Conservation (phyloP, 2,113 vertebrate genomes). For the Taurulus bubalis region DNA sequence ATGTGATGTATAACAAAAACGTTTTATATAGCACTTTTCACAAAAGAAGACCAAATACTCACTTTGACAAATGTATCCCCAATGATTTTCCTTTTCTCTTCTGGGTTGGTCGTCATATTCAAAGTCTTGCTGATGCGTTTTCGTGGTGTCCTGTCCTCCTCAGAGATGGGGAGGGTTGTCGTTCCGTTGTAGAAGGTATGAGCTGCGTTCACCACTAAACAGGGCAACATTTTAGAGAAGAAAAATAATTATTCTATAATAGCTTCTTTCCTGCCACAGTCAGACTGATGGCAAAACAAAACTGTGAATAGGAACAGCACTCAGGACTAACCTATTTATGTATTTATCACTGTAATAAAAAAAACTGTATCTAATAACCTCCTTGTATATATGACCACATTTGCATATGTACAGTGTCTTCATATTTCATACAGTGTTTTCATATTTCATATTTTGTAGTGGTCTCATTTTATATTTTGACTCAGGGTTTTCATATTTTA, state of each 20-base stretch:
- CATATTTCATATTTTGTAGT: too few relatives aligned
- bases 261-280: too few relatives aligned
- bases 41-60: neutral
- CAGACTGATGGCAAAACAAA: too few relatives aligned
- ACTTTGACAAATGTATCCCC: slow-evolving; percentile 99
- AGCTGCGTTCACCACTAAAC: slow-evolving; percentile 95
- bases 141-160: slow-evolving; percentile 96
- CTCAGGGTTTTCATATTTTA: too few relatives aligned
- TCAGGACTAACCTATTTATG: too few relatives aligned
- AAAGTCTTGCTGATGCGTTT: slow-evolving; percentile 99
- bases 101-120: slow-evolving; percentile 99
- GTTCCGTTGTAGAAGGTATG: slow-evolving; percentile 99
- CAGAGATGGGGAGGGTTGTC: slow-evolving; percentile 97
- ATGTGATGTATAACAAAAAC: neutral
- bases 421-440: too few relatives aligned
- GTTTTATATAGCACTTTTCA: neutral
- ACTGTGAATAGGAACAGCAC: too few relatives aligned
- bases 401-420: too few relatives aligned
- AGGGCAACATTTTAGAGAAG: neutral
- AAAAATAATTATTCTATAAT: neutral
- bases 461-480: too few relatives aligned
- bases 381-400: too few relatives aligned
- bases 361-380: too few relatives aligned
- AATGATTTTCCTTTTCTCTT: slow-evolving; percentile 99
- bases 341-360: too few relatives aligned